phyloP scores from a whole-genome alignment of 2,797 vertebrate genomes.

The Neopelma chrysocephalum region DNA sequence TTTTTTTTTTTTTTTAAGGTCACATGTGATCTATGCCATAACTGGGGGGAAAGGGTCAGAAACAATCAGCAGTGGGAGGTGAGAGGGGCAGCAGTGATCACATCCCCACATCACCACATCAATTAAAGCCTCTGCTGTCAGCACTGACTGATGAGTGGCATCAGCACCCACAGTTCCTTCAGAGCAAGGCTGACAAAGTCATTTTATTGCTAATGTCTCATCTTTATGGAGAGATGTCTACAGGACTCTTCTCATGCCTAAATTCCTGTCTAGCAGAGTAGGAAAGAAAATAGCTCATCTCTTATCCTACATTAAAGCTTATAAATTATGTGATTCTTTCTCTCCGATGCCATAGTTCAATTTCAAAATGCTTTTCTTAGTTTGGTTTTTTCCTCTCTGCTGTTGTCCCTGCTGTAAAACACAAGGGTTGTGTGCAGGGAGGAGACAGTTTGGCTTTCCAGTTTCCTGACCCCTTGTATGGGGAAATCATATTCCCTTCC shows the following conservation, averaged over 20 bases:
- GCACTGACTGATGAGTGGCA: not conserved
- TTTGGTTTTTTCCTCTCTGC: not conserved
- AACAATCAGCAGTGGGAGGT: not conserved
- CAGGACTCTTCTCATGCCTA: not conserved
- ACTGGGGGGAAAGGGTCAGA: not conserved
- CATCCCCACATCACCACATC: not conserved
- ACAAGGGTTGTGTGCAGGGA: not conserved
- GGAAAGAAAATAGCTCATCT: not conserved
- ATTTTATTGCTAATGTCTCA: not conserved
- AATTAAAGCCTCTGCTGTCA: not conserved
- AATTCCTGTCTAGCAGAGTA: not conserved
- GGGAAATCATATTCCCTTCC: not conserved
- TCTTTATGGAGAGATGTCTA: not conserved
- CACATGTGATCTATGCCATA: not conserved
- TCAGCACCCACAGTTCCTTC: not conserved
- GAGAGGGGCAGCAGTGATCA: not conserved
- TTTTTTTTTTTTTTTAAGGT: not conserved
- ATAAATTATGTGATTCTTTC: not conserved
- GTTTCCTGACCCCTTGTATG: not conserved
- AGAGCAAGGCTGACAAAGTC: not conserved
- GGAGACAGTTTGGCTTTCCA: not conserved
- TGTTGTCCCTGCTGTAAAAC: not conserved
- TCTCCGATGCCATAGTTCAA: not conserved
- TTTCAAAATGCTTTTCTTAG: not conserved
- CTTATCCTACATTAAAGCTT: not conserved